phyloP scores from a whole-genome alignment of 2,797 vertebrate genomes.

The Limosa lapponica region DNA sequence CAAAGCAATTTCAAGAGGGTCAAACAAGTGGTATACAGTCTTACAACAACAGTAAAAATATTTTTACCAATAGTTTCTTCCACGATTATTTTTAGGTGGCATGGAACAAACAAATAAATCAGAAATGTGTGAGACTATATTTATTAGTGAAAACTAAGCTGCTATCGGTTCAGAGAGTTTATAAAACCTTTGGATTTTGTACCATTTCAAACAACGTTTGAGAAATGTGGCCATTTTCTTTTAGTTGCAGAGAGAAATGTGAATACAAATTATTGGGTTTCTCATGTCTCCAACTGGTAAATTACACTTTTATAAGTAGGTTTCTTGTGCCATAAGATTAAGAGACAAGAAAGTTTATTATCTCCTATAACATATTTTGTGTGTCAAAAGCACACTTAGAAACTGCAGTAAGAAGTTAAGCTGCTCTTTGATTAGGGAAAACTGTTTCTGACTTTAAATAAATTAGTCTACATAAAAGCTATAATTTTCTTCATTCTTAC shows the following conservation, averaged over 20 bases:
- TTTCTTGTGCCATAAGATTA: background rate
- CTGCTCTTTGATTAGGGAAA: background rate
- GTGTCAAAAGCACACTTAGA: background rate
- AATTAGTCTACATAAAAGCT: background rate
- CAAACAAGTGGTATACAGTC: background rate
- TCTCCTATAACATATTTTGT: background rate
- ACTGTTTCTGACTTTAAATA: background rate
- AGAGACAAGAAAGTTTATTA: background rate
- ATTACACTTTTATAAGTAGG: background rate
- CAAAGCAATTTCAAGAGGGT: constrained; percentile 1
- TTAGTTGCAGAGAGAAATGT: background rate
- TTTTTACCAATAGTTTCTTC: constrained; percentile 12
- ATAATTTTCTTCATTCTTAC: background rate
- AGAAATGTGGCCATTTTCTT: background rate
- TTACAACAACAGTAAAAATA: background rate
- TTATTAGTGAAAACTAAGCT: background rate
- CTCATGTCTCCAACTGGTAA: background rate
- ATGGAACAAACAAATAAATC: background rate
- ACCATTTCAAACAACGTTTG: background rate
- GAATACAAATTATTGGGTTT: background rate
- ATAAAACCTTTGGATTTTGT: background rate
- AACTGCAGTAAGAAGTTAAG: background rate
- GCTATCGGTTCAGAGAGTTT: background rate
- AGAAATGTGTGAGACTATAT: background rate
- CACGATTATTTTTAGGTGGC: background rate